A percentile compares a stretch with the other conserved stretches of the same genome.
These are phyloP conservation scores for Aegypius monachus DNA, from an alignment of 2,113 vertebrate species.

Conservation along the genomic window DNA sequence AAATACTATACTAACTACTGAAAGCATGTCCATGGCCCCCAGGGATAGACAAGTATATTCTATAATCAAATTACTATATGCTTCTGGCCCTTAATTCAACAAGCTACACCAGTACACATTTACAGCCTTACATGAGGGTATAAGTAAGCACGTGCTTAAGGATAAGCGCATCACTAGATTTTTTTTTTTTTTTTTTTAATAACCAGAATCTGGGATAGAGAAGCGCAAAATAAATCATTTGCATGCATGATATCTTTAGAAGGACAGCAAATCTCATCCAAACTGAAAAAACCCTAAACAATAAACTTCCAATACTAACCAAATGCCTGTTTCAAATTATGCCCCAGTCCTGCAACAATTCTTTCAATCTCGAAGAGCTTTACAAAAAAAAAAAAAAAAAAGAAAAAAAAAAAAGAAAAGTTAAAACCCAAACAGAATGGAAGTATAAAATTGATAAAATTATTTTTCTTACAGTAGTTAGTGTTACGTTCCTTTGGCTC, in stretches of 20 bases:
- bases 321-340: slow-evolving; percentile 28
- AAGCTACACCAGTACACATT: not conserved
- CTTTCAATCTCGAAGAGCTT: not conserved
- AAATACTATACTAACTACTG: not conserved
- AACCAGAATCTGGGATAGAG: not conserved
- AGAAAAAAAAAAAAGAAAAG: not conserved
- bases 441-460: not conserved
- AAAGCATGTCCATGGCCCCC: not conserved
- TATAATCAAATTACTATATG: not conserved
- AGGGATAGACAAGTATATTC: not conserved
- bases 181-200: not conserved
- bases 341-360: not conserved
- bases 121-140: not conserved
- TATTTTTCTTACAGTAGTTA: not conserved
- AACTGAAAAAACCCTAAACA: not conserved
- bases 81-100: not conserved
- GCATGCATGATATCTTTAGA: not conserved
- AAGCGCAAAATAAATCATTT: not conserved
- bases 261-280: not conserved
- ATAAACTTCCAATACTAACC: not conserved
- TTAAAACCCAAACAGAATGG: not conserved
- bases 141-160: not conserved
- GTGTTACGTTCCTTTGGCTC: not conserved
- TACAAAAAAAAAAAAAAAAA: not conserved
- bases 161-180: not conserved